Percentiles rank a stretch among this genome's conserved stretches.
Conservation (phyloP, 2,113 vertebrate species). For the Ranitomeya variabilis region DNA sequence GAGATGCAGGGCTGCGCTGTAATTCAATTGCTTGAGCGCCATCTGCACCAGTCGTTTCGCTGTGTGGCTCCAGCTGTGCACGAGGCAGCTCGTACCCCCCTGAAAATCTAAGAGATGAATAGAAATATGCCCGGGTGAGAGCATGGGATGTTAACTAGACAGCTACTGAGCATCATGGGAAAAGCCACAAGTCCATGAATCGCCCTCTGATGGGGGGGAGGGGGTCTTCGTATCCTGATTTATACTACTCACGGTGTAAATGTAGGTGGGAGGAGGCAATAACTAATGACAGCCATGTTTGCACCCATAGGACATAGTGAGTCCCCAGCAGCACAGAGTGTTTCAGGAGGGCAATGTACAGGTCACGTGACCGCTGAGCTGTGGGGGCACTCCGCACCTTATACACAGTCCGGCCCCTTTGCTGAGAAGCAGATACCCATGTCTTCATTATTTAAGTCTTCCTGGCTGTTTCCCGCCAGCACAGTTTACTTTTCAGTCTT, state of each 20-base stretch:
- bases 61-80: constrained; percentile 6
- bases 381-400: not conserved
- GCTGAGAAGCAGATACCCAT: no score
- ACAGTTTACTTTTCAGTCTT: not conserved
- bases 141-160: not conserved
- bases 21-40: constrained; percentile 40
- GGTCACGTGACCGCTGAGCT: no score
- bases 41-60: constrained; percentile 8
- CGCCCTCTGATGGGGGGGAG: not conserved
- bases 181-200: not conserved
- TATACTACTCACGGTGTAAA: no score
- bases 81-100: not conserved
- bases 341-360: not conserved
- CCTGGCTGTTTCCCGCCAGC: no score
- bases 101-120: constrained; percentile 3
- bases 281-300: no score
- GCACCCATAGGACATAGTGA: no score
- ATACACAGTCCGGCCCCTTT: no score
- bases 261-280: no score
- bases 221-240: not conserved
- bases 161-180: constrained; percentile 20
- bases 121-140: not conserved
- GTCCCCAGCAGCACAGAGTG: not conserved
- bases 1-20: constrained; percentile 35
- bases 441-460: no score